These are phyloP conservation scores for Zaprionus gabonicus DNA, from an alignment of 1,140 invertebrate species.

Conservation along the genomic window DNA sequence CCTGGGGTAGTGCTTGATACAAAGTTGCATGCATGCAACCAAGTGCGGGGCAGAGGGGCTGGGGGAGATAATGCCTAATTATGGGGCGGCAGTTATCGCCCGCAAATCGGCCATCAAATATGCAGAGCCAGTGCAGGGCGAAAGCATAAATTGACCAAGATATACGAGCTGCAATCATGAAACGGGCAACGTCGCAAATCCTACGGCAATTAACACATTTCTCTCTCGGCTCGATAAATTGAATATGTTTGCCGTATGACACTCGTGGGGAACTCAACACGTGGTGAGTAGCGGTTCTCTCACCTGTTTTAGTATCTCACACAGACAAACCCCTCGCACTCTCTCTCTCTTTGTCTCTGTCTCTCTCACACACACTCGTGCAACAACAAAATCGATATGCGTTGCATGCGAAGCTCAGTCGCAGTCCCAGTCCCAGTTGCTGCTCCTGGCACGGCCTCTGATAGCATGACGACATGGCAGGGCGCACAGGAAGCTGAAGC, in stretches of 20 bases:
- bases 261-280: conserved; percentile 48
- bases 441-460: conserved; percentile 33
- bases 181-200: conserved; percentile 21
- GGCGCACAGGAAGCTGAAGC: conserved; percentile 69
- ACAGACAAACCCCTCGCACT: neutral
- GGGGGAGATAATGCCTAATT: conserved; percentile 57
- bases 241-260: conserved; percentile 16
- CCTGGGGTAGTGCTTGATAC: conserved; percentile 5
- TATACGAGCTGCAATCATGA: conserved; percentile 69
- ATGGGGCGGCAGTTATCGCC: conserved; percentile 70
- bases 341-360: neutral
- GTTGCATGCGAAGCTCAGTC: conserved; percentile 32
- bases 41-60: neutral
- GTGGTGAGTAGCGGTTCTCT: conserved; percentile 48
- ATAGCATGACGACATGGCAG: conserved; percentile 75
- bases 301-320: conserved; percentile 31
- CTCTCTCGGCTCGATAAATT: conserved; percentile 47
- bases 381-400: conserved; percentile 71
- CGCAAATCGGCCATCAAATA: conserved; percentile 69
- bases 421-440: conserved; percentile 3
- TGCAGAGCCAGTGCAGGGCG: conserved; percentile 40
- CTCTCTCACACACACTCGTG: neutral
- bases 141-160: conserved; percentile 46
- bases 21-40: conserved; percentile 23
- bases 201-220: conserved; percentile 22